Conservation (phyloP, 2,113 vertebrate species). For the Symphodus melops region DNA sequence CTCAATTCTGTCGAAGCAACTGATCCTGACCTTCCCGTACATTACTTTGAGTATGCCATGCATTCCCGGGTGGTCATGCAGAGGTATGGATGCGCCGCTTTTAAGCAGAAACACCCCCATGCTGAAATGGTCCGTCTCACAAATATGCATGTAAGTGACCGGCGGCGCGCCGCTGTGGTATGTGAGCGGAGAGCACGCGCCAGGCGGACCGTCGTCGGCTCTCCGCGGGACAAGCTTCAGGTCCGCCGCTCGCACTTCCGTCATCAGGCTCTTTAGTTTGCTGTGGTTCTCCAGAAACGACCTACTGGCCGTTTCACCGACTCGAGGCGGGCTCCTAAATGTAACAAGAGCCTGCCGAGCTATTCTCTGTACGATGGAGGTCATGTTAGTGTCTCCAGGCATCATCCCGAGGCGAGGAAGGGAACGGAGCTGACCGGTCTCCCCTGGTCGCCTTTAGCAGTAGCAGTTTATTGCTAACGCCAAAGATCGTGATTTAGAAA, state of each 20-base stretch:
- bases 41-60: slow-evolving; percentile 94
- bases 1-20: slow-evolving; percentile 90
- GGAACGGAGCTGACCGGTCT: not conserved
- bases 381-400: slow-evolving; percentile 89
- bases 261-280: slow-evolving; percentile 85
- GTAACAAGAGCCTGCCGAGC: slow-evolving; percentile 90
- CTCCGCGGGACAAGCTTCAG: slow-evolving; percentile 87
- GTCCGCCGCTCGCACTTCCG: slow-evolving; percentile 89
- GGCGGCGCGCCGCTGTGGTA: slow-evolving; percentile 78
- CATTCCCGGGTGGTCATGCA: slow-evolving; percentile 98
- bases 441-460: not conserved
- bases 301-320: slow-evolving; percentile 54
- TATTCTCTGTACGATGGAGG: slow-evolving; percentile 90
- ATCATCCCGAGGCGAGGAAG: slow-evolving; percentile 70
- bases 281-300: slow-evolving; percentile 85
- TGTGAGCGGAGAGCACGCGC: slow-evolving; percentile 25
- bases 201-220: slow-evolving; percentile 62
- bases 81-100: slow-evolving; percentile 91
- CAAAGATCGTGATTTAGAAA: not conserved
- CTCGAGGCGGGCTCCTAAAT: slow-evolving; percentile 80
- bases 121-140: slow-evolving; percentile 93
- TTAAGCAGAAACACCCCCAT: slow-evolving; percentile 95
- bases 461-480: slow-evolving; percentile 27
- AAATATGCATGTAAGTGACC: slow-evolving; percentile 98
- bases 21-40: slow-evolving; percentile 91